phyloP scores from a whole-genome alignment of 2,888 invertebrate genomes.

The Epistrophe eligans region DNA sequence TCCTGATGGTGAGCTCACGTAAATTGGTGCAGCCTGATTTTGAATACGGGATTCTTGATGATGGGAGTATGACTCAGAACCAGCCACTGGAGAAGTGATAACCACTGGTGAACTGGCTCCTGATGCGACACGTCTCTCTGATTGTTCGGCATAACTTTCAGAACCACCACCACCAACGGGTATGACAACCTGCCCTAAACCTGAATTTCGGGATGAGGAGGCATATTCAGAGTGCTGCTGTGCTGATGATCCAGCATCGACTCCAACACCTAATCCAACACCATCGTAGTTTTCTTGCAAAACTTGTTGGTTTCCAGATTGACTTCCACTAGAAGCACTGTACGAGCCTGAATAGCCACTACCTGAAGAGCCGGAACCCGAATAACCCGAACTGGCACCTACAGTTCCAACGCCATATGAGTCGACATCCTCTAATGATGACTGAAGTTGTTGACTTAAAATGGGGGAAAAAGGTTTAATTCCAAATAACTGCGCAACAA shows the following conservation, averaged over 20 bases:
- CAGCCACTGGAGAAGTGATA: constrained; percentile 73
- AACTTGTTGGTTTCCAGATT: constrained; percentile 50
- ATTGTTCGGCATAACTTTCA: constrained; percentile 72
- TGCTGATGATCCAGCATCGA: constrained; percentile 35
- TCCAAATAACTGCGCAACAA: constrained; percentile 33
- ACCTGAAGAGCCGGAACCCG: constrained; percentile 59
- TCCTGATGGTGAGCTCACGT: constrained; percentile 72
- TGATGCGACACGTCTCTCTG: constrained; percentile 70
- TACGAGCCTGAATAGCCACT: constrained; percentile 4
- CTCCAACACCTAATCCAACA: neutral
- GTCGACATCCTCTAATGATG: constrained; percentile 79
- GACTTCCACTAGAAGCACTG: constrained; percentile 28
- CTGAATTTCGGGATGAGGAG: constrained; percentile 67
- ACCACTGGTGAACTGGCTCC: constrained; percentile 76
- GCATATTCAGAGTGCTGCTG: constrained; percentile 27
- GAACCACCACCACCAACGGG: constrained; percentile 77
- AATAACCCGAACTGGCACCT: constrained; percentile 62
- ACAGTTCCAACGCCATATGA: constrained; percentile 78
- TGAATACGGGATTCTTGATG: constrained; percentile 79
- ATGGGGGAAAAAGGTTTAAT: neutral
- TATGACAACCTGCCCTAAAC: constrained; percentile 76
- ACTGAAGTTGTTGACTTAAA: constrained; percentile 66
- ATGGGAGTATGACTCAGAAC: constrained; percentile 80
- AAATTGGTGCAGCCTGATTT: constrained; percentile 76
- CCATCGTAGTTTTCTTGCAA: constrained; percentile 30